Evolutionary conservation across 2,888 invertebrate genomes (phyloP), one percentile per base, ranked within the genome.

Genomic region (Eumacrocentrus americanus): DNA sequence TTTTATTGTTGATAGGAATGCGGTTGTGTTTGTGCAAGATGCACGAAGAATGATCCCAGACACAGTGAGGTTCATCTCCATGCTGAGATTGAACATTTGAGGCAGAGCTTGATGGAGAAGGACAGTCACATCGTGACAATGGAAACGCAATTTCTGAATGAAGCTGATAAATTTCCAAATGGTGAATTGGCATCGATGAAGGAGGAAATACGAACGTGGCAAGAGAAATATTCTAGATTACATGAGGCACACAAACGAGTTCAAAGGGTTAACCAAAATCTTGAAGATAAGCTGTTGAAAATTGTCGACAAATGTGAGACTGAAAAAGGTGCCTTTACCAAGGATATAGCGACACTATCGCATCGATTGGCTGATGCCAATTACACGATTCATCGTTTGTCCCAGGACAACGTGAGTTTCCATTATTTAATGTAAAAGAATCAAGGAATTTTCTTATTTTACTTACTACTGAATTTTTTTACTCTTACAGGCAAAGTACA

Each of bases 181-280:
- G 89, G 91, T 48, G 89, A 91, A 72, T 85, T 91, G 75, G 88
- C 89, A 23, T 89, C 91, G 61, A 84, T 94, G 58, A 89, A 91
- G 72, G 94, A 94, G 68, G 94, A 95, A 80, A 83, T 95, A 57
- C 82, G 88, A 53, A 91, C 92, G 70, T 94, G 95, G 91, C 89
- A 94, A 78, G 96, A 96, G 77, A 94, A 96, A 84, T 95, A 95
- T 79, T 82, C 67, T 77, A 92, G 96, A 73, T 85, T 97, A 69
- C 90, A 92, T 82, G 96, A 97, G 77, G 94, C 95, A 57, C 95
- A 97, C 77, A 93, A 94, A 79, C 88, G 94, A 74, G 90, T 97
- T 60, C 96, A 96, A 82, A 94, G 92, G 82, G 89, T 97, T 40
- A 97, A 97, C 82, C 95, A 96, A 84, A 92, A 91, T 70, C 84